Evolutionary conservation across 1,140 invertebrate genomes (phyloP).

Genomic region (Lithobius niger): DNA sequence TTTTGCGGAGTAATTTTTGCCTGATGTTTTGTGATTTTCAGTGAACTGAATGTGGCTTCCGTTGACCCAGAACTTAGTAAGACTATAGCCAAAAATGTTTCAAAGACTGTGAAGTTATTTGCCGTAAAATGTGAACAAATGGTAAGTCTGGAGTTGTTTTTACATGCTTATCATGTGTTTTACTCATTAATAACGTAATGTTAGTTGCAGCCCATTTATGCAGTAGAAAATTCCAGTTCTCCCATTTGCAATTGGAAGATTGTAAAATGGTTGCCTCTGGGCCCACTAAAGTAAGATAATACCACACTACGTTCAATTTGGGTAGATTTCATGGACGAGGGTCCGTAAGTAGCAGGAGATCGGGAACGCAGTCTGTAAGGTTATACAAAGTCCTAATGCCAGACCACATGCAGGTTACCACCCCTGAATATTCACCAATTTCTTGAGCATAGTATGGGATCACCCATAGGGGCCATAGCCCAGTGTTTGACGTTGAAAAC

Average conservation of each 20-base stretch:
- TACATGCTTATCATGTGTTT: background rate
- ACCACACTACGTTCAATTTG: background rate
- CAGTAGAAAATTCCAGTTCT: too few relatives aligned
- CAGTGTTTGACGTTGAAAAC: too few relatives aligned
- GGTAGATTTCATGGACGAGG: background rate
- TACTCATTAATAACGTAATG: background rate
- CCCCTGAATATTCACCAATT: too few relatives aligned
- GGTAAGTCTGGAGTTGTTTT: conserved; percentile 29
- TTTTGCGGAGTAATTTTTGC: too few relatives aligned
- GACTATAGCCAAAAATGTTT: conserved; percentile 57
- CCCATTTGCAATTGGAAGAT: background rate
- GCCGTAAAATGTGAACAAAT: conserved; percentile 65
- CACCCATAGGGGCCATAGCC: too few relatives aligned
- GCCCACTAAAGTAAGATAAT: background rate
- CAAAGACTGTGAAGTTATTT: conserved; percentile 62
- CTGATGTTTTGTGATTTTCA: conserved; percentile 29
- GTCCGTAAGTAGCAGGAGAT: too few relatives aligned
- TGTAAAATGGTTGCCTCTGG: background rate
- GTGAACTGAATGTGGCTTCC: conserved; percentile 59
- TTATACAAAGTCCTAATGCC: too few relatives aligned
- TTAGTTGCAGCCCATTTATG: too few relatives aligned
- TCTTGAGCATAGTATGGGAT: too few relatives aligned
- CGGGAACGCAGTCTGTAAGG: too few relatives aligned
- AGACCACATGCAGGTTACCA: too few relatives aligned
- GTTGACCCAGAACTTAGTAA: conserved; percentile 54